Conservation (phyloP, 2,888 invertebrate genomes). For the Creontiades dilutus region DNA sequence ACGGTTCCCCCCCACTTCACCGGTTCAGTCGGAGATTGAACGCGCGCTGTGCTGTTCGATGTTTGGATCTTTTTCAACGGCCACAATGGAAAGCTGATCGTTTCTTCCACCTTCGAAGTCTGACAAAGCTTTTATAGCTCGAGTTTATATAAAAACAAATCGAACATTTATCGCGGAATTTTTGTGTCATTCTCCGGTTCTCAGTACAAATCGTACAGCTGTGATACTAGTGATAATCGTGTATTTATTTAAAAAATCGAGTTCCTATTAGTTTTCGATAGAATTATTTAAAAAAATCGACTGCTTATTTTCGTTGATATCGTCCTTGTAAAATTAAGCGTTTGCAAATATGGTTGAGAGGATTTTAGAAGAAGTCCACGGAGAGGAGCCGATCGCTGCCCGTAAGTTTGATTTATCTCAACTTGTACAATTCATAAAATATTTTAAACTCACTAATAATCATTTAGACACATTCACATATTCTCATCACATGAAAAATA, state of each 20-base stretch:
- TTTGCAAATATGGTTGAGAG: constrained; percentile 82
- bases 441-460: background rate
- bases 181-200: constrained; percentile 60
- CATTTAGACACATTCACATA: background rate
- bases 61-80: background rate
- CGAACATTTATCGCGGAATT: constrained; percentile 23
- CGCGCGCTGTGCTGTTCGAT: constrained; percentile 63
- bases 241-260: constrained; percentile 50
- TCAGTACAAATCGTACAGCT: constrained; percentile 62
- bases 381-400: constrained; percentile 78
- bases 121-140: constrained; percentile 5
- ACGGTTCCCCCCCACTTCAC: background rate
- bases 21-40: constrained; percentile 64
- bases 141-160: background rate
- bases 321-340: background rate
- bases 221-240: constrained; percentile 64
- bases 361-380: constrained; percentile 83
- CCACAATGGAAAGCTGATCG: constrained; percentile 41
- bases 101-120: background rate
- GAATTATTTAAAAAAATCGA: constrained; percentile 18
- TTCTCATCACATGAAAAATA: background rate
- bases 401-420: constrained; percentile 67
- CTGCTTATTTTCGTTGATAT: constrained; percentile 33
- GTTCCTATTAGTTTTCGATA: constrained; percentile 67
- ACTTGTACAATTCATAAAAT: background rate